Evolutionary conservation across 2,888 invertebrate species (phyloP).

Genomic region (Cephus runcator): DNA sequence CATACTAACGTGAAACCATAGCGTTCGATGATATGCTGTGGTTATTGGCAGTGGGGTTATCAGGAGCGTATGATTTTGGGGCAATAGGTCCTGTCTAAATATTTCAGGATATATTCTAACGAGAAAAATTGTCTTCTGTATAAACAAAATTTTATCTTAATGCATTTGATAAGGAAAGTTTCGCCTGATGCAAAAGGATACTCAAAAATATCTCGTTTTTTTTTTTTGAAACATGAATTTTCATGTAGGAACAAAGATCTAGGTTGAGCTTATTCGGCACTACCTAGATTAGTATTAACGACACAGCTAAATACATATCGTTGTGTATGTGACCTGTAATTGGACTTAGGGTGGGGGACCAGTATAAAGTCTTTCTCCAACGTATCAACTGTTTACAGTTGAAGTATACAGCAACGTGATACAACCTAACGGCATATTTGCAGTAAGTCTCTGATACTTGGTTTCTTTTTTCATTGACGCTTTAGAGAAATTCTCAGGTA

Average conservation of each 20-base stretch:
- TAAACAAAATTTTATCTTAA: not conserved
- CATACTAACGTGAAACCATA: not conserved
- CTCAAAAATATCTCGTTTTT: not conserved
- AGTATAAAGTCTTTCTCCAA: slow-evolving; percentile 40
- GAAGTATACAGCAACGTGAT: slow-evolving; percentile 10
- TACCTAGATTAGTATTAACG: not conserved
- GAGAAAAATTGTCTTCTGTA: not conserved
- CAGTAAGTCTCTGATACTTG: not conserved
- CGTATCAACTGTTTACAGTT: slow-evolving; percentile 41
- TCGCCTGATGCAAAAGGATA: not conserved
- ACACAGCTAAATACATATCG: not conserved
- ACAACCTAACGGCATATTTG: not conserved
- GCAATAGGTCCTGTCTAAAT: not conserved
- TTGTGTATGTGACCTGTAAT: slow-evolving; percentile 26
- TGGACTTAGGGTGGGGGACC: slow-evolving; percentile 38
- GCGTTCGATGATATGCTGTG: not conserved
- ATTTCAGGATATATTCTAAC: not conserved
- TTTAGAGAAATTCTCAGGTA: not conserved
- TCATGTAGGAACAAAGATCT: no score
- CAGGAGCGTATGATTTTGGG: not conserved
- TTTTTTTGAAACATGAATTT: no score
- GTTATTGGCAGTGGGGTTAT: not conserved
- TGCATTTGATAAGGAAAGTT: not conserved
- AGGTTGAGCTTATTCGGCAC: not conserved
- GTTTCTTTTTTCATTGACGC: not conserved